A percentile compares a stretch with the other conserved stretches of the same genome.
Conservation (phyloP, 2,113 vertebrate genomes). For the Phylloscopus whistleri region DNA sequence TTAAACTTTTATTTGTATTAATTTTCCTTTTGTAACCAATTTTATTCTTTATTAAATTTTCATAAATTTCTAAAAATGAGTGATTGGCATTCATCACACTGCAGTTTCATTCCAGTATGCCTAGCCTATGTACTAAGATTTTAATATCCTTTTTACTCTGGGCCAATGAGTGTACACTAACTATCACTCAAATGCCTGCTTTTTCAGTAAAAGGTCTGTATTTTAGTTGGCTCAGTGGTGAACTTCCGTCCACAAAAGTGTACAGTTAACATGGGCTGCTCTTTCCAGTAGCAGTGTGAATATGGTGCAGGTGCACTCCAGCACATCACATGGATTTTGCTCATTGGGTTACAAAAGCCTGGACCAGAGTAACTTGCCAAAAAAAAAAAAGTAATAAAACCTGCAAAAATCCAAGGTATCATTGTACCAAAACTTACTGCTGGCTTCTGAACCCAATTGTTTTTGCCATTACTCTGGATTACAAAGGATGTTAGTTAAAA, state of each 20-base stretch:
- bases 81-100: too few species aligned
- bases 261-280: not conserved
- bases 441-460: not conserved
- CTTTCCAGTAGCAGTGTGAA: not conserved
- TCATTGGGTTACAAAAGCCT: not conserved
- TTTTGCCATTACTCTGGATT: not conserved
- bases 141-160: not conserved
- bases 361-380: not conserved
- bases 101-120: not conserved
- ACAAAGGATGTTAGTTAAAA: not conserved
- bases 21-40: too few species aligned
- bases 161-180: not conserved
- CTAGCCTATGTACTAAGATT: not conserved
- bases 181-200: not conserved
- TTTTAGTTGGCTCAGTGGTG: not conserved
- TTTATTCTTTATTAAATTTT: too few species aligned
- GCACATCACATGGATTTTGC: not conserved
- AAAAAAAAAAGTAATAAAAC: not conserved
- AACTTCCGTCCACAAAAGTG: not conserved
- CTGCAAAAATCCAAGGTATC: not conserved
- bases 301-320: not conserved
- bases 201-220: not conserved
- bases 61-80: too few species aligned
- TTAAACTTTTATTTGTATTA: too few species aligned
- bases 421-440: not conserved